A percentile compares a stretch with the other conserved stretches of the same genome.
phyloP scores from a whole-genome alignment of 2,113 vertebrate species.

The Lipophrys pholis region DNA sequence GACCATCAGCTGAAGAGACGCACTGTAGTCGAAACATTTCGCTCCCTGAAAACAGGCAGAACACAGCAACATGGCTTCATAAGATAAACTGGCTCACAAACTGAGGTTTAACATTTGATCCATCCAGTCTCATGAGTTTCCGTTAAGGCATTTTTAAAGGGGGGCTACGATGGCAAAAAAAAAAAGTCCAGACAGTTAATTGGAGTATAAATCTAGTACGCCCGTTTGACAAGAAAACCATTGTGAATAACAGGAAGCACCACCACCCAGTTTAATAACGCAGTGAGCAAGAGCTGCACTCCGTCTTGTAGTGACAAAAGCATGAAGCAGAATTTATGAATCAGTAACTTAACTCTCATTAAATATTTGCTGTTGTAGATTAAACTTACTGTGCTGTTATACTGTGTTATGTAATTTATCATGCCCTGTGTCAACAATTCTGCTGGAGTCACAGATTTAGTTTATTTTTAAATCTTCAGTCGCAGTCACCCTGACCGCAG shows the following conservation, averaged over 20 bases:
- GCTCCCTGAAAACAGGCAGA: slow-evolving; percentile 53
- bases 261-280: slow-evolving; percentile 60
- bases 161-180: slow-evolving; percentile 33
- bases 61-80: no score
- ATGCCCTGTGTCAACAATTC: no score
- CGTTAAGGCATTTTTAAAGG: slow-evolving; percentile 7
- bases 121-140: not conserved
- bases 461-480: slow-evolving; percentile 23
- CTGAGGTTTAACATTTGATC: no score
- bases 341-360: not conserved
- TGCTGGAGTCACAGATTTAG: not conserved
- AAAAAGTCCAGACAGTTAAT: slow-evolving; percentile 60
- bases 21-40: slow-evolving; percentile 71
- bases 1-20: slow-evolving; percentile 59
- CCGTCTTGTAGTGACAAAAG: slow-evolving; percentile 5
- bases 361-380: slow-evolving; percentile 29
- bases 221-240: slow-evolving; percentile 24
- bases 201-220: slow-evolving; percentile 35
- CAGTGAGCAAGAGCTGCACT: slow-evolving; percentile 20
- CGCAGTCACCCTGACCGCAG: slow-evolving; percentile 55
- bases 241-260: slow-evolving; percentile 53
- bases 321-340: slow-evolving; percentile 4
- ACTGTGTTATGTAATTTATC: not conserved
- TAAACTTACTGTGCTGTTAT: slow-evolving; percentile 7
- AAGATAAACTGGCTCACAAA: no score